phyloP scores from a whole-genome alignment of 1,140 invertebrate genomes.

The Coenobita brevimanus region DNA sequence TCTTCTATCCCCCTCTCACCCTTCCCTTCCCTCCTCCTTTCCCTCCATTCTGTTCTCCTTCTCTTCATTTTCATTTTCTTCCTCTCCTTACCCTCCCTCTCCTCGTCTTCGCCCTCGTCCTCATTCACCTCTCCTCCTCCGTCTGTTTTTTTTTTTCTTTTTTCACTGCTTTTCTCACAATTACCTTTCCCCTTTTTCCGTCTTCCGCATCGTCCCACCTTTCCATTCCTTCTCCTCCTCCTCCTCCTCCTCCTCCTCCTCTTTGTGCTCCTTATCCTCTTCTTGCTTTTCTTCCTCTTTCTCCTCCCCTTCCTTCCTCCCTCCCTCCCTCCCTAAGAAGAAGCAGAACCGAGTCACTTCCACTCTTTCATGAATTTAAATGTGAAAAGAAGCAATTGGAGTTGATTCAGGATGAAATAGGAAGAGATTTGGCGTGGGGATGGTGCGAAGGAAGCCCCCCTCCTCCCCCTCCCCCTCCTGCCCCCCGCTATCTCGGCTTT shows the following conservation, averaged over 20 bases:
- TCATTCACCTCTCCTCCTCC: background rate
- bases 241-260: background rate
- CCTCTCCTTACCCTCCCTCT: too few relatives aligned
- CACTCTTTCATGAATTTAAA: conserved; percentile 67
- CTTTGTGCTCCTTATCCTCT: background rate
- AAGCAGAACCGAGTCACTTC: conserved; percentile 59
- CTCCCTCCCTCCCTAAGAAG: conserved; percentile 29
- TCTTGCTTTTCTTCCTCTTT: background rate
- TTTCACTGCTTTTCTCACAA: background rate
- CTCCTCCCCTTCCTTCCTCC: background rate
- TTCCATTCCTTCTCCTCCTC: background rate
- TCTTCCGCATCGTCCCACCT: background rate
- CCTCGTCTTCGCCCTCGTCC: too few relatives aligned
- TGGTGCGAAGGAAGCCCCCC: background rate
- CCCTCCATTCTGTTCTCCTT: too few relatives aligned
- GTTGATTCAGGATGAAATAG: conserved; percentile 67
- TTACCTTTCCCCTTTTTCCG: background rate
- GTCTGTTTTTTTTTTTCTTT: background rate
- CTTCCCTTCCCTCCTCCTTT: too few relatives aligned
- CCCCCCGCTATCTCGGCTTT: conserved; percentile 45
- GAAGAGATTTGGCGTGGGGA: conserved; percentile 53
- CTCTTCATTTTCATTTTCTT: too few relatives aligned
- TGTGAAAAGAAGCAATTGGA: conserved; percentile 66
- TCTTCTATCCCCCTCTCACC: too few relatives aligned
- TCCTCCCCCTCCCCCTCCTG: too few relatives aligned